Conservation (phyloP, 2,113 vertebrate genomes). For the Lampris megalopsis region DNA sequence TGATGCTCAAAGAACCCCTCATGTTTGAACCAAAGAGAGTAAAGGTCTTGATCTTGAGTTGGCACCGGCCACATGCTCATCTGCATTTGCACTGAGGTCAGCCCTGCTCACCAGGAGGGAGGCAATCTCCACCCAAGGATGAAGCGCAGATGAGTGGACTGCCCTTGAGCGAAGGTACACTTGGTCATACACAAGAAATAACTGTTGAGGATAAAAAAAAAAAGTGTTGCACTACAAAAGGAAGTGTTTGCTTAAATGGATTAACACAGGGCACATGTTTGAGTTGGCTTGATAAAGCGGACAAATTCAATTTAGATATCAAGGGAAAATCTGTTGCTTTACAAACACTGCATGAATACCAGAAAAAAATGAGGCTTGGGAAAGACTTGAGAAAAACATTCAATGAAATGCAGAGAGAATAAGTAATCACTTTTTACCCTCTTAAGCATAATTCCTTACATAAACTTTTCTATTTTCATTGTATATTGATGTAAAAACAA, state of each 20-base stretch:
- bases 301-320: slow-evolving; percentile 59
- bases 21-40: slow-evolving; percentile 60
- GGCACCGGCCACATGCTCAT: slow-evolving; percentile 66
- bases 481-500: neutral
- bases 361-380: slow-evolving; percentile 9
- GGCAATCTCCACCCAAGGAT: slow-evolving; percentile 48
- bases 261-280: slow-evolving; percentile 28
- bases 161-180: slow-evolving; percentile 63
- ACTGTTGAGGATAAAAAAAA: slow-evolving; percentile 11
- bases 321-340: neutral
- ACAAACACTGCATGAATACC: slow-evolving; percentile 9
- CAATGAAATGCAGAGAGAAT: slow-evolving; percentile 3
- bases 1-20: slow-evolving; percentile 58
- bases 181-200: slow-evolving; percentile 48
- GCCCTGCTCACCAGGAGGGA: slow-evolving; percentile 34
- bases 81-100: slow-evolving; percentile 76
- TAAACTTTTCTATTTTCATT: slow-evolving; percentile 1
- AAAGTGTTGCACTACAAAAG: slow-evolving; percentile 22
- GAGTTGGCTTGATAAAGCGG: slow-evolving; percentile 49
- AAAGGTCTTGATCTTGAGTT: slow-evolving; percentile 64
- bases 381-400: slow-evolving; percentile 7
- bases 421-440: slow-evolving; percentile 6
- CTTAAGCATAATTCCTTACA: neutral
- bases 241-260: slow-evolving; percentile 37
- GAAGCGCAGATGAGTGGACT: slow-evolving; percentile 54